Evolutionary conservation across 37 sponge, comb jelly and placozoan genomes (phyloP).

Genomic region (Aphrocallistes beatrix): DNA sequence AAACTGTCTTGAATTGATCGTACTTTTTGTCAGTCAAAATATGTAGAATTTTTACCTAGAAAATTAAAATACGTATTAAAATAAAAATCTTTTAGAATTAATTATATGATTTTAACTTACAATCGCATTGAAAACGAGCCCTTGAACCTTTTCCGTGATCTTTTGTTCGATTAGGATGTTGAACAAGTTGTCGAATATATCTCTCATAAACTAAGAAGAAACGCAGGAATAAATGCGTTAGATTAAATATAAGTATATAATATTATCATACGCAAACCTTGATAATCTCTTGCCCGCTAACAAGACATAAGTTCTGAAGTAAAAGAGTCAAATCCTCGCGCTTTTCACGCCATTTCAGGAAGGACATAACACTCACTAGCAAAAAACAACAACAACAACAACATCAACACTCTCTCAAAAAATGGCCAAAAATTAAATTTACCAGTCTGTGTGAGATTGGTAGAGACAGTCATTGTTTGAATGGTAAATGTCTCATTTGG

Average conservation of each 20-base stretch:
- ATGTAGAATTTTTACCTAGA: conserved; percentile 8
- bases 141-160: background rate
- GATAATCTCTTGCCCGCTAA: conserved; percentile 2
- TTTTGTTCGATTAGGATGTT: background rate
- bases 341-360: conserved; percentile 9
- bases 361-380: conserved; percentile 3
- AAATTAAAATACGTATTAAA: background rate
- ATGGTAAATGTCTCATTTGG: background rate
- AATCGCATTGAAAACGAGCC: conserved; percentile 3
- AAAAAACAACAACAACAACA: background rate
- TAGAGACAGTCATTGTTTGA: conserved; percentile 12
- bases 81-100: background rate
- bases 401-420: too few relatives aligned
- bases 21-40: conserved; percentile 5
- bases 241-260: background rate
- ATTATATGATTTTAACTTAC: background rate
- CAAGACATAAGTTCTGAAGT: conserved; percentile 15
- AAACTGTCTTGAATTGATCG: background rate
- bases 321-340: conserved; percentile 12
- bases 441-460: conserved; percentile 7
- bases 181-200: conserved; percentile 8
- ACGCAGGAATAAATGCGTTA: background rate
- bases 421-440: background rate
- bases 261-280: background rate
- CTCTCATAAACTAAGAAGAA: background rate